Base-by-base conservation (phyloP, 2,797 vertebrate genomes). In the Hirundo rustica region DNA sequence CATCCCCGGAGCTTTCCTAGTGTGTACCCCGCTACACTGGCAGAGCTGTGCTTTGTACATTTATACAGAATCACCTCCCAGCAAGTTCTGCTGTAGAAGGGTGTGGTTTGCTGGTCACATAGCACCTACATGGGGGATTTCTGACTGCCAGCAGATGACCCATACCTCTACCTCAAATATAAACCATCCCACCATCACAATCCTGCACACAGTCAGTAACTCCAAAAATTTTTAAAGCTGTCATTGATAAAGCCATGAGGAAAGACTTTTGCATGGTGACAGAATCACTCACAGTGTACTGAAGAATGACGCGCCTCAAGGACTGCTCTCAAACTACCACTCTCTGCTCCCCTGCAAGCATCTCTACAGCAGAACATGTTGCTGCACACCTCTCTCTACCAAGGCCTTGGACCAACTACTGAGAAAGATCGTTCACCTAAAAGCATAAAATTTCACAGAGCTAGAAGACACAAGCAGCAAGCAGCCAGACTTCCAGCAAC, bases 321-420 rank as follows among this genome's bases (percentile, higher is more conserved):
- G n/a, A 88, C 40, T 81, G 47, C 42, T 85, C 64, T 96, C 45
- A 54, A 68, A 95, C 88, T 32, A 88, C n/a, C 20, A 5, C 20
- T 3, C 79, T 51, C 45, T 25, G 70, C 48, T 81, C 48, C 11
- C 38, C 26, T 34, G 64, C 23, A 55, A 77, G 55, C 53, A 50
- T 17, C 55, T 78, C 58, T 70, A 55, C n/a, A 55, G 58, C 50
- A 80, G 54, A 89, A 54, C 23, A 8, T 3, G 18, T 40, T 68
- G 30, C 74, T 55, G n/a, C 23, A 65, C 20, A 44, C 20, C 47
- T 44, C 50, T 36, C 55, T 84, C 44, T 71, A 64, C 61, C 74
- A 84, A 72, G 36, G 34, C 40, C 13, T 36, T 55, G 45, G 42
- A 65, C 29, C 51, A 90, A 36, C 48, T 84, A 86, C 40, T 34